Percentiles rank a stretch among this genome's conserved stretches.
Conservation (phyloP, 2,888 invertebrate species). For the Dynastes hyllus region DNA sequence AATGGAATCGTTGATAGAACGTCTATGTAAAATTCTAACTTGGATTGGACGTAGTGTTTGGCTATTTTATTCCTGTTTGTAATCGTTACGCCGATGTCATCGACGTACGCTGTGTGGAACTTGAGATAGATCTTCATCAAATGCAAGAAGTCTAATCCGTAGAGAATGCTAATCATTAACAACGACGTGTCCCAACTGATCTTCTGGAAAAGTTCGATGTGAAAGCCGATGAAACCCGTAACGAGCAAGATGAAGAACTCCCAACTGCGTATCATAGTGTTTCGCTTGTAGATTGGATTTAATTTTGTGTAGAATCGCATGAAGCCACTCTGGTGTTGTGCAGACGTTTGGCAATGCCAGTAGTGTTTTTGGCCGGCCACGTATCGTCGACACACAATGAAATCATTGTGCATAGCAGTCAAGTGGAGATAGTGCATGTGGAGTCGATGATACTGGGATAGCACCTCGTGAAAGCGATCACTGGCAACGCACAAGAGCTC, state of each 20-base stretch:
- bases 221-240: constrained; percentile 47
- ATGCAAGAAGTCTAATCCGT: constrained; percentile 56
- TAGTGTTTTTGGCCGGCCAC: neutral
- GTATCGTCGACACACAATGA: constrained; percentile 34
- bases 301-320: constrained; percentile 22
- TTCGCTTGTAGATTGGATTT: constrained; percentile 43
- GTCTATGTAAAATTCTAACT: constrained; percentile 55
- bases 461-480: constrained; percentile 53
- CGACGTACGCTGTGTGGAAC: constrained; percentile 55
- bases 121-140: constrained; percentile 56
- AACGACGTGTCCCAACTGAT: neutral
- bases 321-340: neutral
- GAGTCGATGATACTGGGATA: constrained; percentile 54
- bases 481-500: constrained; percentile 56
- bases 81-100: constrained; percentile 57
- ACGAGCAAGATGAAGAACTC: constrained; percentile 17
- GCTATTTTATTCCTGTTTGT: constrained; percentile 54
- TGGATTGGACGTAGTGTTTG: constrained; percentile 50
- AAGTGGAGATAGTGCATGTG: constrained; percentile 49
- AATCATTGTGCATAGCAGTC: constrained; percentile 55
- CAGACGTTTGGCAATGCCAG: too few species aligned
- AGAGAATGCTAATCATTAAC: constrained; percentile 39
- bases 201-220: constrained; percentile 48
- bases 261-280: constrained; percentile 17
- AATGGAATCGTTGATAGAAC: constrained; percentile 55